Evolutionary conservation across 1,140 invertebrate genomes (phyloP).

Genomic region (Archivesica marissinica): DNA sequence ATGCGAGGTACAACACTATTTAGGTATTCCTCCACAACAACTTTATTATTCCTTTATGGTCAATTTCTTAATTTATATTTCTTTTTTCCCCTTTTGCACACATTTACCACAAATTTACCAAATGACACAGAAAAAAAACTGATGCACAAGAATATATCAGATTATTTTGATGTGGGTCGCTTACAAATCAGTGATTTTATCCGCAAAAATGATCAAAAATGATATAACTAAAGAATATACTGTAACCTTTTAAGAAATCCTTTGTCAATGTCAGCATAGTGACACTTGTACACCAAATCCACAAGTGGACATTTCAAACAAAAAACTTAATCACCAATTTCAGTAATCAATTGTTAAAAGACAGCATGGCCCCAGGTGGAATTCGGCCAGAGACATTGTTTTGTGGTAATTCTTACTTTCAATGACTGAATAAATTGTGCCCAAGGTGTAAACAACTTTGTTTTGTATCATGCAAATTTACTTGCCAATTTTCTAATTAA

Average conservation of each 20-base stretch:
- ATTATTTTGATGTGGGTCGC: too few species aligned
- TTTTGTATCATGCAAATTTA: conserved; percentile 56
- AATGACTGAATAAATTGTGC: conserved; percentile 31
- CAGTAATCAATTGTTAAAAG: conserved; percentile 54
- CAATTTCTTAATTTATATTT: conserved; percentile 19
- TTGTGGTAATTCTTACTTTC: conserved; percentile 34
- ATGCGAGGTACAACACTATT: neutral
- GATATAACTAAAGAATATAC: neutral
- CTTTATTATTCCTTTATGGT: neutral
- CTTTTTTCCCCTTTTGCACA: too few species aligned
- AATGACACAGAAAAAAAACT: conserved; percentile 3
- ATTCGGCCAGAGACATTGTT: conserved; percentile 36
- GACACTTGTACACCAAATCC: neutral
- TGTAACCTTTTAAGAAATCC: neutral
- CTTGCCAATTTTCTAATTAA: conserved; percentile 64
- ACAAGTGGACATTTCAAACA: conserved; percentile 18
- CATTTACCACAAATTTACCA: neutral
- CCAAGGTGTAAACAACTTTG: conserved; percentile 9
- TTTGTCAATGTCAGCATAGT: conserved; percentile 6
- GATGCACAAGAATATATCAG: neutral
- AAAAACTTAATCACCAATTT: conserved; percentile 48
- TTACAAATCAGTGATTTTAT: conserved; percentile 9
- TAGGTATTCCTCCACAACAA: neutral
- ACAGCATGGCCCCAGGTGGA: conserved; percentile 18
- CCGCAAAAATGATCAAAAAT: too few species aligned